Conservation (phyloP, 2,113 vertebrate genomes). For the Gobio gobio region DNA sequence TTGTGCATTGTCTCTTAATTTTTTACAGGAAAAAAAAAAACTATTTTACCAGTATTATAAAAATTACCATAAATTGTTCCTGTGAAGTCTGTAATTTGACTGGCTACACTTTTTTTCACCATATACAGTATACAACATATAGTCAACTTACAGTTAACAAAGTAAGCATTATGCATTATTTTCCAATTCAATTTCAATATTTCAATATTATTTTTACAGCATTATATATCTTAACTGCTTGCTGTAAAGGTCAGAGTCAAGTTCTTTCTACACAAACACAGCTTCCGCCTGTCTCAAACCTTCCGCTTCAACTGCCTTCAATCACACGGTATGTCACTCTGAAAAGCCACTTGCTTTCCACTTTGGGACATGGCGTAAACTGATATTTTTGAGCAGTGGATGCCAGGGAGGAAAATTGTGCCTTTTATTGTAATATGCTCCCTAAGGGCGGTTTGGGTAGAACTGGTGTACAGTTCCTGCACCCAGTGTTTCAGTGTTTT, state of each 20-base stretch:
- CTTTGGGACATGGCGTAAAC: background rate
- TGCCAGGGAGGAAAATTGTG: background rate
- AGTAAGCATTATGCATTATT: background rate
- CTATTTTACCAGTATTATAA: background rate
- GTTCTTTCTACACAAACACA: background rate
- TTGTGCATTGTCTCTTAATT: too few relatives aligned
- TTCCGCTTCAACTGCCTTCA: background rate
- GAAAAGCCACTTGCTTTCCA: slow-evolving; percentile 10
- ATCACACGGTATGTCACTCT: background rate
- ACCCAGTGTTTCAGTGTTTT: background rate
- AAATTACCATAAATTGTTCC: background rate
- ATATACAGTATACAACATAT: background rate
- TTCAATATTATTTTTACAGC: background rate
- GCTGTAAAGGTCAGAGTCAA: background rate
- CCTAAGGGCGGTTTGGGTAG: background rate
- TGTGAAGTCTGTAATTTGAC: background rate
- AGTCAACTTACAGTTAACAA: background rate
- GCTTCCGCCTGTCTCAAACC: background rate
- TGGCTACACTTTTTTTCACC: background rate
- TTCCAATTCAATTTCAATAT: background rate
- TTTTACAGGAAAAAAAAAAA: too few relatives aligned
- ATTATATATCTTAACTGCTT: background rate
- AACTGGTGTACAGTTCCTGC: too few relatives aligned
- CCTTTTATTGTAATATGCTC: background rate
- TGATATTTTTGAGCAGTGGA: background rate